Percentiles rank a stretch among this genome's conserved stretches.
Evolutionary conservation across 2,888 invertebrate species (phyloP).

Genomic region (Eupithecia subumbrata): DNA sequence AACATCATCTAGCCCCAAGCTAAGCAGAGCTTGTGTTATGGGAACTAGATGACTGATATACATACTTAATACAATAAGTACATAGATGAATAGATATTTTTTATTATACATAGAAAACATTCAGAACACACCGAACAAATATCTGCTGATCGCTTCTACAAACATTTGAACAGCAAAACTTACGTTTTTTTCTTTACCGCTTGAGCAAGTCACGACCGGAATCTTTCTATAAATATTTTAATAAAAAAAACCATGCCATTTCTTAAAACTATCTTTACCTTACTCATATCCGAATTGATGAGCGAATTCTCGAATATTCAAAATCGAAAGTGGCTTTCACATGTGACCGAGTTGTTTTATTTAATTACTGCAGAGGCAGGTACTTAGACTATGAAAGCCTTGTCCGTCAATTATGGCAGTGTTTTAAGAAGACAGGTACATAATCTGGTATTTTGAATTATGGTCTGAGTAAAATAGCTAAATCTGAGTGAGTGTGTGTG

Average conservation of each 20-base stretch:
- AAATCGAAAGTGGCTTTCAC: conserved; percentile 34
- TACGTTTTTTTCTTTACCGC: not conserved
- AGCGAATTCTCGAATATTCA: conserved; percentile 9
- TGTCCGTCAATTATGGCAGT: not conserved
- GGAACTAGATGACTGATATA: no score
- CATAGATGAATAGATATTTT: no score
- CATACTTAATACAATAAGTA: no score
- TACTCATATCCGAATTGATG: not conserved
- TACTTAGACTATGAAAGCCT: not conserved
- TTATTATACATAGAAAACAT: no score
- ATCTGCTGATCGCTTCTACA: no score
- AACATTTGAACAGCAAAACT: not conserved
- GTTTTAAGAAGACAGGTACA: not conserved
- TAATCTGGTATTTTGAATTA: conserved; percentile 1
- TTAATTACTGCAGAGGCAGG: conserved; percentile 12
- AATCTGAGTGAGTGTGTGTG: no score
- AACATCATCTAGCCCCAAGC: no score
- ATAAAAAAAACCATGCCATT: not conserved
- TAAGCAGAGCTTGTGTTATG: no score
- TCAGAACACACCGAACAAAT: no score
- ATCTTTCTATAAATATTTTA: not conserved
- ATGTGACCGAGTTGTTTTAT: conserved; percentile 29
- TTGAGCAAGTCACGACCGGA: not conserved
- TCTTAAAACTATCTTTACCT: not conserved
- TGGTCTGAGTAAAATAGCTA: not conserved